These are phyloP conservation scores for Drosophila subobscura DNA, from an alignment of 1,140 invertebrate species.

Conservation along the genomic window DNA sequence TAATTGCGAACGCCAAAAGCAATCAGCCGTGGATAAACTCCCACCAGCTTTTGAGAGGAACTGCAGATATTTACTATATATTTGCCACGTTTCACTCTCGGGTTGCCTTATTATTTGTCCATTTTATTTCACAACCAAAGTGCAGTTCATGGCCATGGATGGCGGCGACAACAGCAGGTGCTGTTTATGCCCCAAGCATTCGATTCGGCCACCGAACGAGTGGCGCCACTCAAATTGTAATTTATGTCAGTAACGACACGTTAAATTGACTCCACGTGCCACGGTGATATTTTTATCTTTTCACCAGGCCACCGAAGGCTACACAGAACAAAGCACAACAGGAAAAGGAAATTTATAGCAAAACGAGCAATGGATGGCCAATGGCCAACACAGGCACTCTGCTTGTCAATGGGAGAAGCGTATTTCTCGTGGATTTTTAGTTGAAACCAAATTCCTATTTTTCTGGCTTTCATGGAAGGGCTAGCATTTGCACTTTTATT, in stretches of 20 bases:
- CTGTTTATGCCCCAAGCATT: conserved; percentile 64
- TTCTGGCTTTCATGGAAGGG: no score
- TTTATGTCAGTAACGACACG: conserved; percentile 71
- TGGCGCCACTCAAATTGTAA: conserved; percentile 70
- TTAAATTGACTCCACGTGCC: conserved; percentile 75
- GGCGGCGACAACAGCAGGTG: conserved; percentile 28
- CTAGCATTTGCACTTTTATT: no score
- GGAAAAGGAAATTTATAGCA: conserved; percentile 66
- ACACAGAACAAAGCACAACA: conserved; percentile 31
- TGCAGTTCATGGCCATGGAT: background rate
- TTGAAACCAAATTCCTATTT: no score
- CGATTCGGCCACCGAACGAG: conserved; percentile 34
- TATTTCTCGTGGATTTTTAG: no score
- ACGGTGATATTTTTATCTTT: conserved; percentile 62
- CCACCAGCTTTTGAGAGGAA: conserved; percentile 26
- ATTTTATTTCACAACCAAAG: conserved; percentile 33
- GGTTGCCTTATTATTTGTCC: conserved; percentile 31
- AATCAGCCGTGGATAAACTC: conserved; percentile 48
- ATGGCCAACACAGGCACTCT: conserved; percentile 25
- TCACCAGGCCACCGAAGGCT: conserved; percentile 54
- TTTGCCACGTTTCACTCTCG: conserved; percentile 11
- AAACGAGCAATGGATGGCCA: conserved; percentile 55
- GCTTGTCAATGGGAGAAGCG: no score
- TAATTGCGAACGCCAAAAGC: conserved; percentile 68
- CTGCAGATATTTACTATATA: conserved; percentile 3